Evolutionary conservation across 2,113 vertebrate genomes (phyloP), one percentile per base, ranked within the genome.

Genomic region (Stegastes partitus): DNA sequence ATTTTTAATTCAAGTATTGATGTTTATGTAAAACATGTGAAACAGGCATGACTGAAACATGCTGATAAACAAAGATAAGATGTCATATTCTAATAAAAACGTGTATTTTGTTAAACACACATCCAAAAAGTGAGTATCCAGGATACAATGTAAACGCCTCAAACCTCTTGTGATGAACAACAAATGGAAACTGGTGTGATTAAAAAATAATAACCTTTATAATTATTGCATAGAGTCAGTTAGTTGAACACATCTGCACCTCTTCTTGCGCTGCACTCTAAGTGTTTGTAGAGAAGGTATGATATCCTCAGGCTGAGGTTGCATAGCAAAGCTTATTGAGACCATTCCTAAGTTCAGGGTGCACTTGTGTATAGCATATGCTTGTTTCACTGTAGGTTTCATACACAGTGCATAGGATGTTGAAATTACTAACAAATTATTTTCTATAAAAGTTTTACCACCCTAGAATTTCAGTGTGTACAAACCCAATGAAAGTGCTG

Each of bases 251-350:
- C 9, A 45, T 55, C 26, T 42, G 49, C n/a, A 42, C 12, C 23
- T 70, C 51, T 47, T 15, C 5, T 39, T 34, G 31, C 8, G 8
- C 31, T 34, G 31, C 31, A 34, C 31, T 16, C 4, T 21, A 47
- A 34, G 37, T 23, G 19, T 44, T 78, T 47, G n/a, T 21, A 18
- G 25, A 23, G 18, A 68, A 58, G 28, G 76, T 82, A 72, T 31
- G 65, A 37, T 74, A 21, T 75, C 63, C 58, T 81, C n/a, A 81
- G 80, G 74, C 77, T 72, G 50, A 87, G 57, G 69, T 85, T 79
- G 79, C 51, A 77, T 57, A 68, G 65, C 77, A 69, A 19, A 19
- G 45, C 31, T 79, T 31, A 45, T n/a, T 50, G 22, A 74, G 22
- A 50, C 22, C 47, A 68, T 39, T 47, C 57, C 12, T 12, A 10